A percentile compares a stretch with the other conserved stretches of the same genome.
Conservation (phyloP, 2,797 vertebrate species). For the Eulemur coronatus region DNA sequence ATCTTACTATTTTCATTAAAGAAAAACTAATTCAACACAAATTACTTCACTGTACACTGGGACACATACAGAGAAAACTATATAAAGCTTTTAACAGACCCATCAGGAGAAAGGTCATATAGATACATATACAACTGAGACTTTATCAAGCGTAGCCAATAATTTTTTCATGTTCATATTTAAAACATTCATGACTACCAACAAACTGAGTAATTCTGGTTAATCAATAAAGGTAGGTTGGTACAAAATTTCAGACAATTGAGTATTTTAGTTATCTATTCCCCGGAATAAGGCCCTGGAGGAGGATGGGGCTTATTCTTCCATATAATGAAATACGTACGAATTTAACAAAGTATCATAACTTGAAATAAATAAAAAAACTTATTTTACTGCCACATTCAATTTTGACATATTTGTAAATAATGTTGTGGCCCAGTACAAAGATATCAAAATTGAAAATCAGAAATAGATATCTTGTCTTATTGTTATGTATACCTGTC, state of each 20-base stretch:
- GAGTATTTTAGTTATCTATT: background rate
- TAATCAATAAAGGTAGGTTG: background rate
- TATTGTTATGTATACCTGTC: background rate
- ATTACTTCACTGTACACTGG: background rate
- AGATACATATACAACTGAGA: background rate
- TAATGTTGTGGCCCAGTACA: background rate
- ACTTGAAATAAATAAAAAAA: constrained; percentile 10
- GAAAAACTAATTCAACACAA: background rate
- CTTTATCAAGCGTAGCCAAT: background rate
- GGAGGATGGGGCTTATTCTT: background rate
- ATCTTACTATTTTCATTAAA: background rate
- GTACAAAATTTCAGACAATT: background rate
- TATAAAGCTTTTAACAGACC: background rate
- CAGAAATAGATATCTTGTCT: background rate
- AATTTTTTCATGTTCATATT: background rate
- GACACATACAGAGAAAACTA: background rate
- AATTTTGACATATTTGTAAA: background rate
- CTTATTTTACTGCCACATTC: background rate
- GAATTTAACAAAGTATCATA: background rate
- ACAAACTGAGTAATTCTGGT: background rate
- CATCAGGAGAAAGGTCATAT: background rate
- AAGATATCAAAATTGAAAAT: background rate
- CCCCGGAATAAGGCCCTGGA: background rate
- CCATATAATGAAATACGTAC: background rate
- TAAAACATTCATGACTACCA: background rate